A percentile compares a stretch with the other conserved stretches of the same genome.
Evolutionary conservation across 1,140 invertebrate species (phyloP).

Genomic region (Thaumatotibia leucotreta): DNA sequence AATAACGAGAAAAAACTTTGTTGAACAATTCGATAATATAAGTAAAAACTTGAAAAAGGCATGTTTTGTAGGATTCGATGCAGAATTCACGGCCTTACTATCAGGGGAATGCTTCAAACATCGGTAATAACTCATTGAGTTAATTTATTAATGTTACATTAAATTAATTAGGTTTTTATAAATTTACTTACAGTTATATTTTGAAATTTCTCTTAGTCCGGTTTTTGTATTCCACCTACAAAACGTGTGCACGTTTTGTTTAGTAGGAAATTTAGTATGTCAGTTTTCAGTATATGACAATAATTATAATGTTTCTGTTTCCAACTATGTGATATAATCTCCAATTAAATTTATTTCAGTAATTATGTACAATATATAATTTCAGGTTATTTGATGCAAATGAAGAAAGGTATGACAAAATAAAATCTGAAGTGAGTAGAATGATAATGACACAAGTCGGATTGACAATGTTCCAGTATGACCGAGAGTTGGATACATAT

Average conservation of each 20-base stretch:
- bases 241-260: no score
- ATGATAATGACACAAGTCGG: constrained; percentile 82
- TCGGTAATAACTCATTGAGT: constrained; percentile 60
- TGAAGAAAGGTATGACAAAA: constrained; percentile 79
- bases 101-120: constrained; percentile 65
- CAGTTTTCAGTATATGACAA: no score
- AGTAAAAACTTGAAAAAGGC: constrained; percentile 68
- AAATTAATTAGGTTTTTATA: not conserved
- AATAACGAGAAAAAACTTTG: constrained; percentile 76
- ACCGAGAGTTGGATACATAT: constrained; percentile 77
- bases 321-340: not conserved
- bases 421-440: constrained; percentile 77
- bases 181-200: no score
- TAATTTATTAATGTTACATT: not conserved
- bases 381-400: constrained; percentile 84
- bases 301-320: not conserved
- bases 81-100: constrained; percentile 82
- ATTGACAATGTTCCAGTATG: constrained; percentile 79
- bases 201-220: no score
- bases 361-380: constrained; percentile 35
- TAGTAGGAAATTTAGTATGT: no score
- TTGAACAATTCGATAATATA: constrained; percentile 69
- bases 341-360: not conserved
- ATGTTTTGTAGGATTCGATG: constrained; percentile 81
- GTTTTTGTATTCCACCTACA: no score